Evolutionary conservation across 2,113 vertebrate species (phyloP).

Genomic region (Sceloporus tristichus): DNA sequence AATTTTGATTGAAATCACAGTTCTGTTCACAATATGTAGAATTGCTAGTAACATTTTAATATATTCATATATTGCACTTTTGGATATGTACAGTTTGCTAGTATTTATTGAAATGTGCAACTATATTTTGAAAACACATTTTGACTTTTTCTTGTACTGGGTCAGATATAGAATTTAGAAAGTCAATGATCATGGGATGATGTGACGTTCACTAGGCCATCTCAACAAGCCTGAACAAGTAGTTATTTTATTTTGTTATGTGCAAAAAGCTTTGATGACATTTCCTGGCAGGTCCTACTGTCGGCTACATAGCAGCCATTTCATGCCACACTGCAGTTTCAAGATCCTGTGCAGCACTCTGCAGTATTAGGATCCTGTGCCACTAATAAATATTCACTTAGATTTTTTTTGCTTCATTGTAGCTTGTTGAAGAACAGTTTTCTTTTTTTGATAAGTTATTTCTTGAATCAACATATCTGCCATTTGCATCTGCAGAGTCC

Average conservation of each 20-base stretch:
- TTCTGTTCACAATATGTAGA: neutral
- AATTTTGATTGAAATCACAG: neutral
- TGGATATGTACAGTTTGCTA: neutral
- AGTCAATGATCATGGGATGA: neutral
- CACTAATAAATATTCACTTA: neutral
- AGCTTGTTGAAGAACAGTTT: neutral
- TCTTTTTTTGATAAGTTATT: neutral
- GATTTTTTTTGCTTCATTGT: neutral
- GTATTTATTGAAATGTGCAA: neutral
- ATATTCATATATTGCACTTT: neutral
- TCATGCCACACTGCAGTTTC: too few relatives aligned
- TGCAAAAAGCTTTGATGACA: neutral
- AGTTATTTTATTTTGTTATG: neutral
- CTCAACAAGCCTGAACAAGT: neutral
- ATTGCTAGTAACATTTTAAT: neutral
- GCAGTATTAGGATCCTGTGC: neutral
- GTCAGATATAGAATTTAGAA: neutral
- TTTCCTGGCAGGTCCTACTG: neutral
- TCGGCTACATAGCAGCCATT: too few relatives aligned
- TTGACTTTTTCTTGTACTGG: neutral
- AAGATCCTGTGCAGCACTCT: too few relatives aligned
- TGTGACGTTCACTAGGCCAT: neutral
- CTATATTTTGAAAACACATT: neutral
- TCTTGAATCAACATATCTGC: neutral
- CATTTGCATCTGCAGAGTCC: neutral